Evolutionary conservation across 1,140 invertebrate species (phyloP).

Genomic region (Andricus grossulariae): DNA sequence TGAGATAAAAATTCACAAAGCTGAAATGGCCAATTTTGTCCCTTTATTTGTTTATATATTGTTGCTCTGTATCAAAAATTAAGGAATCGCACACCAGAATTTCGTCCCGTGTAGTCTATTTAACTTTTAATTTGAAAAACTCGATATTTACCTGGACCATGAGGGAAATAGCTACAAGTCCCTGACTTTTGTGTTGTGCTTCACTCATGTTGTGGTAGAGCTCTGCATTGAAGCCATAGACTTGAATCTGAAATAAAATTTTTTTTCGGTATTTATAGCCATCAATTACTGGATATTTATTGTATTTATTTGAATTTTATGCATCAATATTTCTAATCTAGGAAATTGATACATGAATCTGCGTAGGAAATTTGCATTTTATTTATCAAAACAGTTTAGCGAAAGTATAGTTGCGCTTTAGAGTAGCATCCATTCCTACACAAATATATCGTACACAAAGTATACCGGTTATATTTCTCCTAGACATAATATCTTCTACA

Average conservation of each 20-base stretch:
- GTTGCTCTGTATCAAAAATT: too few relatives aligned
- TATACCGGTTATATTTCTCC: too few relatives aligned
- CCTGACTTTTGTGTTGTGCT: slow-evolving; percentile 94
- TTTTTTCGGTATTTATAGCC: slow-evolving; percentile 32
- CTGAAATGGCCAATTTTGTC: too few relatives aligned
- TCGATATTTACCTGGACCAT: slow-evolving; percentile 89
- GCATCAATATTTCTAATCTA: too few relatives aligned
- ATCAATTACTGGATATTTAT: background rate
- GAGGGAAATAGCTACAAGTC: slow-evolving; percentile 93
- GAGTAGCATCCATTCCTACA: too few relatives aligned
- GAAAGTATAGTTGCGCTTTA: slow-evolving; percentile 2
- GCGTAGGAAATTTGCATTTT: background rate
- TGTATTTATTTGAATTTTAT: background rate
- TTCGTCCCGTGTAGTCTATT: too few relatives aligned
- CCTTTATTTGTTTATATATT: too few relatives aligned
- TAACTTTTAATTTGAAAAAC: background rate
- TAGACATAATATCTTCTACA: too few relatives aligned
- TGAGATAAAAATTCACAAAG: too few relatives aligned
- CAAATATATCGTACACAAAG: too few relatives aligned
- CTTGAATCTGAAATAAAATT: slow-evolving; percentile 87
- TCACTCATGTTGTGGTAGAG: slow-evolving; percentile 98
- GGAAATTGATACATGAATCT: too few relatives aligned
- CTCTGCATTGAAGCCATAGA: slow-evolving; percentile 97
- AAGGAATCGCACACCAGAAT: too few relatives aligned
- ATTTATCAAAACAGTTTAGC: slow-evolving; percentile 16